Evolutionary conservation across 2,888 invertebrate genomes (phyloP), one percentile per base, ranked within the genome.

Genomic region (Lasioglossum pauxillum): DNA sequence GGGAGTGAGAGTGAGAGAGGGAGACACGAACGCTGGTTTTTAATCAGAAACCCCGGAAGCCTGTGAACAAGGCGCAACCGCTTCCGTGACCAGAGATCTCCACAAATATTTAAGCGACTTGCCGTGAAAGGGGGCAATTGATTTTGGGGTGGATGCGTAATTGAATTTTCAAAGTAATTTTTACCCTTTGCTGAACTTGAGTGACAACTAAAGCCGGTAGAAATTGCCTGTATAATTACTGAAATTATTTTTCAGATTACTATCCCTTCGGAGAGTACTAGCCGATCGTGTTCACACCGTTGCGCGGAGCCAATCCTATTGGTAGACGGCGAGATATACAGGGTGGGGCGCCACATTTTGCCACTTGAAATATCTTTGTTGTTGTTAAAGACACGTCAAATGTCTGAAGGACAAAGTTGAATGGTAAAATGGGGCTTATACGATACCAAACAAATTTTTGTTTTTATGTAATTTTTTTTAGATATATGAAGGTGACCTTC

Each of bases 1-100:
- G 31, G 5, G 64, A 64, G 67, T 8, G 67, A 67, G 64, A 31
- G 31, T 5, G 35, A 67, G 67, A 67, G 35, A 35, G 67, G 8
- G 35, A 69, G 67, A 23, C 19, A 38, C 75, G 75, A 64, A 74
- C 53, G 60, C 49, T 83, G 83, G 82, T 80, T 83, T 83, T 83
- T 83, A 85, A 85, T 83, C 77, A 80, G 49, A 57, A 53, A 46
- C 53, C 77, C 73, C 72, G 60, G 71, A 64, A 78, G 49, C 41
- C 16, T 14, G 31, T 10, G 41, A 35, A 27, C 16, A 41, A 31
- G 71, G n/a, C 16, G 80, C 46, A 49, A 46, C 19, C 38, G 53
- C 67, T 78, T 74, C 53, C 75, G 44, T 49, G 53, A 38, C 75
- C 60, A 16, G 44, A 41, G 41, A 27, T 75, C 35, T 69, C 71